These are phyloP conservation scores for Allacma fusca DNA, from an alignment of 2,888 invertebrate genomes.

Conservation along the genomic window DNA sequence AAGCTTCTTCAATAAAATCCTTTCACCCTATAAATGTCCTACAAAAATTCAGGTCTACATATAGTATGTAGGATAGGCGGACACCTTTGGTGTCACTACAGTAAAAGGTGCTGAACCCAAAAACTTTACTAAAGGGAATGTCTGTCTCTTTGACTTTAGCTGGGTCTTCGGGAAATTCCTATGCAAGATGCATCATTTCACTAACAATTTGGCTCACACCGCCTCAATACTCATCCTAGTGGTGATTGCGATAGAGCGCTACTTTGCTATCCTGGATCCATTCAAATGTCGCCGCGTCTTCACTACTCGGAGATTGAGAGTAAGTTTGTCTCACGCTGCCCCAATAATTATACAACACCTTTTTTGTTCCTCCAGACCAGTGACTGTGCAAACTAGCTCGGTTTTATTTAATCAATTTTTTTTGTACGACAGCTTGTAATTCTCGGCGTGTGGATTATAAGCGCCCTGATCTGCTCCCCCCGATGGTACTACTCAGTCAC, in stretches of 20 bases:
- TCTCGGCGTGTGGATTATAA: conserved; percentile 80
- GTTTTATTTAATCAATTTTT: too few relatives aligned
- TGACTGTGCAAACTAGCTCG: too few relatives aligned
- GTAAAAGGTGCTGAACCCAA: too few relatives aligned
- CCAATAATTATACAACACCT: too few relatives aligned
- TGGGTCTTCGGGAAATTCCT: conserved; percentile 85
- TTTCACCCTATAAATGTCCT: too few relatives aligned
- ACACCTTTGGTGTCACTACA: too few relatives aligned
- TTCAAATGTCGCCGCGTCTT: conserved; percentile 84
- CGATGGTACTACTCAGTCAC: conserved; percentile 85
- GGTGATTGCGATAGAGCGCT: conserved; percentile 85
- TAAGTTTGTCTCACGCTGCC: conserved; percentile 64
- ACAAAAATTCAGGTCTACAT: too few relatives aligned
- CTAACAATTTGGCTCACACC: conserved; percentile 86
- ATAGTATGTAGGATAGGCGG: too few relatives aligned
- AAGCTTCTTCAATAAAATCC: too few relatives aligned
- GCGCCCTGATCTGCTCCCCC: conserved; percentile 82
- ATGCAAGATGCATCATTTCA: conserved; percentile 90
- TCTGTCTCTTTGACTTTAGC: conserved; percentile 65
- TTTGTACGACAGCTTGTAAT: conserved; percentile 83
- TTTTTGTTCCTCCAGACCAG: too few relatives aligned
- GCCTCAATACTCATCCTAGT: conserved; percentile 89
- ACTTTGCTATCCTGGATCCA: conserved; percentile 85
- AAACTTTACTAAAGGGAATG: too few relatives aligned
- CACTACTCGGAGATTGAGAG: conserved; percentile 77